Percentiles rank a stretch among this genome's conserved stretches.
Conservation (phyloP, 2,888 invertebrate species). For the Poecilobothrus nobilitatus region DNA sequence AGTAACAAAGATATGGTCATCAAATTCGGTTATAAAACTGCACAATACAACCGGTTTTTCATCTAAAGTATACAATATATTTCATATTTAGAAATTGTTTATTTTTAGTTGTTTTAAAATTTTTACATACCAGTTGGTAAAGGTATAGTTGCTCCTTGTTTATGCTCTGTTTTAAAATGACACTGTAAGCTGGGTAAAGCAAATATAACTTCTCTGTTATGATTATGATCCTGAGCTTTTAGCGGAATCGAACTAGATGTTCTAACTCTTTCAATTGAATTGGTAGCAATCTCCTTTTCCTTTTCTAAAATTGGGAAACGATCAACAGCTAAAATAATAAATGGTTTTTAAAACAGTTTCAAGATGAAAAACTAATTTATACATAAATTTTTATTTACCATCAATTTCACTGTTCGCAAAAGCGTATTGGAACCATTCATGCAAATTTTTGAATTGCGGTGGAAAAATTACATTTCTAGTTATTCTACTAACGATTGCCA, state of each 20-base stretch:
- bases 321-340: constrained; percentile 61
- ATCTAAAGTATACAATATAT: constrained; percentile 42
- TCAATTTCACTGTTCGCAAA: constrained; percentile 92
- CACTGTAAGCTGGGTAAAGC: constrained; percentile 87
- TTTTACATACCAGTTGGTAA: constrained; percentile 50
- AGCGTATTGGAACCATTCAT: constrained; percentile 96
- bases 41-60: constrained; percentile 86
- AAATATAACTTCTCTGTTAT: constrained; percentile 92
- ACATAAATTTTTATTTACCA: constrained; percentile 48
- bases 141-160: constrained; percentile 67
- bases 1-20: constrained; percentile 96
- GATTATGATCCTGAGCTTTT: constrained; percentile 68
- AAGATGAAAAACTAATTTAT: neutral
- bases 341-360: neutral
- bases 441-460: constrained; percentile 86
- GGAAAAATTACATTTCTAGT: constrained; percentile 88
- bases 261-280: constrained; percentile 50
- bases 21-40: constrained; percentile 97
- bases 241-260: constrained; percentile 44
- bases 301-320: constrained; percentile 82
- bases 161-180: constrained; percentile 86
- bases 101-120: neutral
- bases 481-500: constrained; percentile 90
- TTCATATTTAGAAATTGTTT: neutral
- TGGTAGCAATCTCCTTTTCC: constrained; percentile 55